phyloP scores from a whole-genome alignment of 2,888 invertebrate species.

The Acanthococcus lagerstroemiae region DNA sequence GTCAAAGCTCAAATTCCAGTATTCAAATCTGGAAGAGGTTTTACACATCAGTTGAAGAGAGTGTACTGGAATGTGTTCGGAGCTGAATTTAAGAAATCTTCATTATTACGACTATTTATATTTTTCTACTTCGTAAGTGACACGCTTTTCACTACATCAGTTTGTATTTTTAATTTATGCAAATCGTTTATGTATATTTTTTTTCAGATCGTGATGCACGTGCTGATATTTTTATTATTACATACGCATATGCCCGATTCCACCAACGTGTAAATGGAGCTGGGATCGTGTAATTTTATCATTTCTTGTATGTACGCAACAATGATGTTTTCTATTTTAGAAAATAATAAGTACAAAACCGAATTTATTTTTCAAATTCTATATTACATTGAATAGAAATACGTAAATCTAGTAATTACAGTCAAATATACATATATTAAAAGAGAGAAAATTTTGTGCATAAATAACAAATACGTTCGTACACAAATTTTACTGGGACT shows the following conservation, averaged over 20 bases:
- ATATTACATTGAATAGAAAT: too few species aligned
- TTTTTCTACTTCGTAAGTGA: slow-evolving; percentile 65
- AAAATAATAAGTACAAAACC: too few species aligned
- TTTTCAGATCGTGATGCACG: slow-evolving; percentile 61
- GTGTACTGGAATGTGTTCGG: slow-evolving; percentile 70
- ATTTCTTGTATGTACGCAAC: too few species aligned
- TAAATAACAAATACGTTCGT: too few species aligned
- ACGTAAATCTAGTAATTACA: too few species aligned
- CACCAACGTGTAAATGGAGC: slow-evolving; percentile 36
- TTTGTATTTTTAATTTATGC: neutral
- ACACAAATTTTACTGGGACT: too few species aligned
- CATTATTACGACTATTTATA: slow-evolving; percentile 67
- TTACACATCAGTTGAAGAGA: slow-evolving; percentile 52
- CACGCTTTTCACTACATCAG: slow-evolving; percentile 41
- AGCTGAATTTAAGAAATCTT: slow-evolving; percentile 69
- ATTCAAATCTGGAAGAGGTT: neutral
- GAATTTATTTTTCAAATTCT: too few species aligned
- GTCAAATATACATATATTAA: too few species aligned
- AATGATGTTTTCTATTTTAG: too few species aligned
- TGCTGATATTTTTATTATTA: slow-evolving; percentile 72
- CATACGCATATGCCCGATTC: slow-evolving; percentile 57
- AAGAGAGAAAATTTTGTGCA: too few species aligned
- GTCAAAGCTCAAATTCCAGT: slow-evolving; percentile 20
- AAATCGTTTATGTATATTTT: slow-evolving; percentile 36
- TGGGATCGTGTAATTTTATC: too few species aligned